Conservation (phyloP, 1,140 invertebrate species). For the Coelopa frigida region DNA sequence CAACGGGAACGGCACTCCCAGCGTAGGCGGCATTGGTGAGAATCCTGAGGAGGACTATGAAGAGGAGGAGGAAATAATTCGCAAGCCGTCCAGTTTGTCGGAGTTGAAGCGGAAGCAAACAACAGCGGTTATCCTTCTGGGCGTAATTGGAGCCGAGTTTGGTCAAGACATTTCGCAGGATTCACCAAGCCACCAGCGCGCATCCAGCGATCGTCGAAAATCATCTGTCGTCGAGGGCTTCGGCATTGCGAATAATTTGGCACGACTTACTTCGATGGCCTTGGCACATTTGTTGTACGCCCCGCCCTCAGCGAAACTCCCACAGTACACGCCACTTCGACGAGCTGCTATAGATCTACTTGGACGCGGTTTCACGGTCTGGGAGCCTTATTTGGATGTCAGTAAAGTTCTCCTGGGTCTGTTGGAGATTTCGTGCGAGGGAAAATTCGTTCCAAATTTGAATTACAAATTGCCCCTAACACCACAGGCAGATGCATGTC, state of each 20-base stretch:
- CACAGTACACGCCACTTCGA: conserved; percentile 80
- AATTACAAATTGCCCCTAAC: conserved; percentile 90
- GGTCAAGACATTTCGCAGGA: conserved; percentile 78
- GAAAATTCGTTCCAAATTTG: conserved; percentile 88
- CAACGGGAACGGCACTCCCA: conserved; percentile 17
- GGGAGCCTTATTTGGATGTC: conserved; percentile 97
- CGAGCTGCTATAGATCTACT: conserved; percentile 94
- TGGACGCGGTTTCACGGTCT: conserved; percentile 94
- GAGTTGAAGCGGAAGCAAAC: conserved; percentile 93
- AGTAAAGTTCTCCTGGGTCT: conserved; percentile 83
- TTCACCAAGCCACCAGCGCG: conserved; percentile 49
- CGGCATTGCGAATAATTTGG: conserved; percentile 84
- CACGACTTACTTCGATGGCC: conserved; percentile 86
- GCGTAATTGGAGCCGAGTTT: conserved; percentile 97
- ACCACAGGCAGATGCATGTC: conserved; percentile 90
- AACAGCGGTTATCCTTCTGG: conserved; percentile 91
- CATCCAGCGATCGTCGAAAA: conserved; percentile 59
- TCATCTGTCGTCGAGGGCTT: conserved; percentile 84
- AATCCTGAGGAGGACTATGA: conserved; percentile 63
- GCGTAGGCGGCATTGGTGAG: conserved; percentile 5
- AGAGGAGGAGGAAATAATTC: conserved; percentile 68
- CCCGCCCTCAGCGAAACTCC: conserved; percentile 71
- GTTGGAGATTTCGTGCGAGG: conserved; percentile 90
- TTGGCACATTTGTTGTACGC: conserved; percentile 88
- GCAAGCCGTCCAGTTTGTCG: conserved; percentile 74